Conservation (phyloP, 2,888 invertebrate species). For the Nomada goodeniana region DNA sequence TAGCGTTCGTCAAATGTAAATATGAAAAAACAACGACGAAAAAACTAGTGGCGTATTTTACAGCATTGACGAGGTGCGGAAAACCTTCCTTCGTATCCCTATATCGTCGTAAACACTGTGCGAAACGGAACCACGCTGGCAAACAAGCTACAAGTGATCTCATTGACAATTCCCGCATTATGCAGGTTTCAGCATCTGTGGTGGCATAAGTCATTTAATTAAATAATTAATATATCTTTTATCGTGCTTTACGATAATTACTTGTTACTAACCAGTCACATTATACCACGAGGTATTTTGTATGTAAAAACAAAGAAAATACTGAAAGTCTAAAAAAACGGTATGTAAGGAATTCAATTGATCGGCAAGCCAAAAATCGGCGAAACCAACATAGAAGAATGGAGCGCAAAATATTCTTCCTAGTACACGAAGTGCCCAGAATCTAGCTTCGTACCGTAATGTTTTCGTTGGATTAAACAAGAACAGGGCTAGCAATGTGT, state of each 20-base stretch:
- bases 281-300: slow-evolving; percentile 87
- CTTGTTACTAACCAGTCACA: slow-evolving; percentile 74
- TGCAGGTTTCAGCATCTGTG: slow-evolving; percentile 85
- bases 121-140: slow-evolving; percentile 99
- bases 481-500: slow-evolving; percentile 91
- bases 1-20: slow-evolving; percentile 88
- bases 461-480: slow-evolving; percentile 97
- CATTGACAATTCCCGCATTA: slow-evolving; percentile 78
- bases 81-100: slow-evolving; percentile 96
- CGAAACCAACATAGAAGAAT: slow-evolving; percentile 96
- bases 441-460: slow-evolving; percentile 95
- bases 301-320: slow-evolving; percentile 95
- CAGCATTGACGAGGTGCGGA: slow-evolving; percentile 98
- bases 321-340: slow-evolving; percentile 97
- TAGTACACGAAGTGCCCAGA: slow-evolving; percentile 96
- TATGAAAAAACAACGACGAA: slow-evolving; percentile 96
- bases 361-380: slow-evolving; percentile 99
- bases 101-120: slow-evolving; percentile 98
- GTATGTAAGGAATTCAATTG: slow-evolving; percentile 97
- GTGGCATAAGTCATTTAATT: neutral
- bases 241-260: neutral
- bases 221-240: neutral
- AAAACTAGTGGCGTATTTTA: slow-evolving; percentile 98
- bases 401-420: slow-evolving; percentile 89
- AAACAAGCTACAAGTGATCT: slow-evolving; percentile 95